Evolutionary conservation across 2,797 vertebrate species (phyloP), one percentile per base, ranked within the genome.

Genomic region (Mormyrops boulengeri): DNA sequence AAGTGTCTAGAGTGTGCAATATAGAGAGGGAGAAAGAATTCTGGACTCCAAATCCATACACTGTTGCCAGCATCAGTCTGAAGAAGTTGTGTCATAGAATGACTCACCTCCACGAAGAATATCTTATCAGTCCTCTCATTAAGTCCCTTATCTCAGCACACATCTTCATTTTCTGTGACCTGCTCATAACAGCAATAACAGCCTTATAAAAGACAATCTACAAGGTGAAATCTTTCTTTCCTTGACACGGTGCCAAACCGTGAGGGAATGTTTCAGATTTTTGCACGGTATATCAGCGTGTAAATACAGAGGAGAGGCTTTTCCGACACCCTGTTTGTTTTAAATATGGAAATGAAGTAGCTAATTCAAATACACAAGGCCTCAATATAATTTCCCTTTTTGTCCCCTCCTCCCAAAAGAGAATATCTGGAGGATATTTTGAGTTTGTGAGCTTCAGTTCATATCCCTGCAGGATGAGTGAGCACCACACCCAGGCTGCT

Each of bases 71-170:
- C 14, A 88, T 90, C 0, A 85, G 66, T 87, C 62, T 5, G 88
- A 88, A 91, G 93, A 92, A 93, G 93, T 90, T 89, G 19, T 89
- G 92, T 87, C 88, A 90, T 90, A 87, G 91, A 93, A 92, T 96
- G 95, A 96, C 92, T 96, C 95, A 96, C 92, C 52, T 19, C 14
- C 50, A 88, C 87, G 60, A 62, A 88, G 88, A 91, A 92, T 95
- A 97, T 96, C 95, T 97, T 97, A 97, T 97, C 96, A 96, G 0
- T 47, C 38, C 62, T 14, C 93, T 93, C 94, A 96, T 96, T 96
- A 96, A 96, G 95, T 87, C 2, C 49, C 30, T 95, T 96, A 96
- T 96, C 93, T 4, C 92, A 89, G 93, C 92, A 89, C 91, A 91
- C 93, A 95, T 96, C 95, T 95, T 91, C 88, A 85, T 92, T 90